These are phyloP conservation scores for Dichetophora obliterata DNA, from an alignment of 2,888 invertebrate genomes.

Conservation along the genomic window DNA sequence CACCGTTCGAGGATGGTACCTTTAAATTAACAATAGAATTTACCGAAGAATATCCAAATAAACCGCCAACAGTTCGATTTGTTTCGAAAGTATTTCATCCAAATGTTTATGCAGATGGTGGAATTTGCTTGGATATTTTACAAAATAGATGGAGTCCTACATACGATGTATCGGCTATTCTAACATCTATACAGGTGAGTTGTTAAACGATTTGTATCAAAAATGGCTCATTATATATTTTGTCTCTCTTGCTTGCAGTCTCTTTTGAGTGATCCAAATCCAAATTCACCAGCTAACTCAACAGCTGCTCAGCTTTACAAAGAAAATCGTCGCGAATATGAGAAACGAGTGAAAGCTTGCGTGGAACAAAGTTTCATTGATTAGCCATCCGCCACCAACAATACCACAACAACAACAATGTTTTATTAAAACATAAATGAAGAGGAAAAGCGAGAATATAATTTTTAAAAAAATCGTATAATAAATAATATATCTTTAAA, in stretches of 20 bases:
- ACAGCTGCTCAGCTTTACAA: slow-evolving; percentile 99
- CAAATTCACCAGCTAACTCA: slow-evolving; percentile 99
- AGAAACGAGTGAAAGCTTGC: slow-evolving; percentile 98
- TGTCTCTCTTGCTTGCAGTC: slow-evolving; percentile 77
- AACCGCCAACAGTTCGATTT: slow-evolving; percentile 99
- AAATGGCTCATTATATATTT: not conserved
- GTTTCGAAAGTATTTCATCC: slow-evolving; percentile 99
- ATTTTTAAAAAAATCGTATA: slow-evolving; percentile 25
- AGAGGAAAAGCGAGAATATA: slow-evolving; percentile 26
- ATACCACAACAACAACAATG: slow-evolving; percentile 32
- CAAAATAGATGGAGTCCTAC: slow-evolving; percentile 99
- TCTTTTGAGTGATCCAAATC: slow-evolving; percentile 99
- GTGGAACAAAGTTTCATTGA: slow-evolving; percentile 99
- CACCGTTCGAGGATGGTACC: slow-evolving; percentile 98
- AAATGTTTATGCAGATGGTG: slow-evolving; percentile 99
- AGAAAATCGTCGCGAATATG: slow-evolving; percentile 98
- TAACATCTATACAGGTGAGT: slow-evolving; percentile 98
- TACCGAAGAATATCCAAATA: slow-evolving; percentile 99
- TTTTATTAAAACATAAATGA: slow-evolving; percentile 42
- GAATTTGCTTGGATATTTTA: slow-evolving; percentile 98
- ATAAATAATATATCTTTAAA: slow-evolving; percentile 22
- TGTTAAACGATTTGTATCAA: not conserved
- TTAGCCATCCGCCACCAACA: slow-evolving; percentile 72
- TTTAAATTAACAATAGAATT: slow-evolving; percentile 99
- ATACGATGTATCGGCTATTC: slow-evolving; percentile 99